Conservation (phyloP, 35 echinoderm and acorn worm species). For the Hemicentrotus pulcherrimus region DNA sequence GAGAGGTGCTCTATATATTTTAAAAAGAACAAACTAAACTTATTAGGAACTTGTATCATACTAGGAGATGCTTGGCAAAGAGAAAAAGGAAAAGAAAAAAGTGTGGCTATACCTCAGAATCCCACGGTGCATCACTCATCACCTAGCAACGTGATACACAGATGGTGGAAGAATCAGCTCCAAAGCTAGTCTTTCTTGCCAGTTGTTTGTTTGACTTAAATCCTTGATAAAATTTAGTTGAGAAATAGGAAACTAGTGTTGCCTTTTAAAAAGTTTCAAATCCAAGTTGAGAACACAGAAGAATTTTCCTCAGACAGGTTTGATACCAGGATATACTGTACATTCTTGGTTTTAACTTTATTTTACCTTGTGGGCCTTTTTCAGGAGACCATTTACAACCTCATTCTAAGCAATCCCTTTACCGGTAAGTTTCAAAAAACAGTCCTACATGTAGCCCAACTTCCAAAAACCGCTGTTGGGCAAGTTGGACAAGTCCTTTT, state of each 20-base stretch:
- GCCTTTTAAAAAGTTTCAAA: not conserved
- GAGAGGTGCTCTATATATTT: not conserved
- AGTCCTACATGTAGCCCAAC: too few relatives aligned
- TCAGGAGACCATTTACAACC: too few relatives aligned
- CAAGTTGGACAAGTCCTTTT: too few relatives aligned
- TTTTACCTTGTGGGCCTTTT: too few relatives aligned
- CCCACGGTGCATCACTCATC: slow-evolving; percentile 53
- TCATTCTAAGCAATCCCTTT: too few relatives aligned
- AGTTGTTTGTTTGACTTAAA: not conserved
- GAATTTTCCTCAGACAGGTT: not conserved
- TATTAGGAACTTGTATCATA: not conserved
- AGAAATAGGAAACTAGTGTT: not conserved
- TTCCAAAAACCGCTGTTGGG: too few relatives aligned
- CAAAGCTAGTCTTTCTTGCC: not conserved
- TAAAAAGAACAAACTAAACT: not conserved
- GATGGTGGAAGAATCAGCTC: slow-evolving; percentile 41
- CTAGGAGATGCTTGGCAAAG: not conserved
- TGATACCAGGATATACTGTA: not conserved
- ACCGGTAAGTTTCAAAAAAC: too few relatives aligned
- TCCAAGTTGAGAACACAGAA: not conserved
- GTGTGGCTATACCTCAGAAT: slow-evolving; percentile 11
- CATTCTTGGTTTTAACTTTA: too few relatives aligned
- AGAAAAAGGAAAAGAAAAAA: not conserved
- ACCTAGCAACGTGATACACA: slow-evolving; percentile 45
- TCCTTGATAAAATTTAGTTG: not conserved